These are phyloP conservation scores for Chiloscyllium punctatum DNA, from an alignment of 2,797 vertebrate species.

Conservation along the genomic window DNA sequence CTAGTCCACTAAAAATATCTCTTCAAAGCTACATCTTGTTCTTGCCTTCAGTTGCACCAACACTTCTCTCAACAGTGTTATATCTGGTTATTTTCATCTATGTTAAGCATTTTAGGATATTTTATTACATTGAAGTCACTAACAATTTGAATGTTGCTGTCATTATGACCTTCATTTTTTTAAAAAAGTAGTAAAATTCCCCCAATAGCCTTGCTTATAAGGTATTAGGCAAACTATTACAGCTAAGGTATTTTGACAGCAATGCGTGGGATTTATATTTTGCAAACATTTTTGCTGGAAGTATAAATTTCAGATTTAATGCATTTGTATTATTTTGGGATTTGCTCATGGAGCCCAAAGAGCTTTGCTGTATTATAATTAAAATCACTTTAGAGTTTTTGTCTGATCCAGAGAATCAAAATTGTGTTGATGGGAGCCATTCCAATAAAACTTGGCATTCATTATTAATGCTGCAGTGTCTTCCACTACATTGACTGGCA, in stretches of 20 bases:
- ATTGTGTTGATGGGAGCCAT: not conserved
- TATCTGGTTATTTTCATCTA: not conserved
- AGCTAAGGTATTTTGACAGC: not conserved
- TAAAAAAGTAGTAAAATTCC: not conserved
- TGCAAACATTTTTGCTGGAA: not conserved
- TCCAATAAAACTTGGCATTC: not conserved
- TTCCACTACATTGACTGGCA: not conserved
- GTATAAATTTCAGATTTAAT: conserved; percentile 17
- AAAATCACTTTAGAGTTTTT: not conserved
- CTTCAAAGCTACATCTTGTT: not conserved
- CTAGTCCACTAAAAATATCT: not conserved
- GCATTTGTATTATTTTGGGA: not conserved
- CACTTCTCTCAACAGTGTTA: not conserved
- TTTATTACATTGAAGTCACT: not conserved
- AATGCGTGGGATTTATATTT: conserved; percentile 11
- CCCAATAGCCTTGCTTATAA: not conserved
- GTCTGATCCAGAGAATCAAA: not conserved
- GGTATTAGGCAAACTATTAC: not conserved
- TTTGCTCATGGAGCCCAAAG: not conserved
- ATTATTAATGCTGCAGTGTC: not conserved
- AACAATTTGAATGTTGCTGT: not conserved
- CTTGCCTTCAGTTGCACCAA: not conserved
- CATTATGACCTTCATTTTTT: not conserved
- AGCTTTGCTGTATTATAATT: not conserved
- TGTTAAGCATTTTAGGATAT: not conserved